Conservation (phyloP, 1,140 invertebrate genomes). For the Babylonia areolata region DNA sequence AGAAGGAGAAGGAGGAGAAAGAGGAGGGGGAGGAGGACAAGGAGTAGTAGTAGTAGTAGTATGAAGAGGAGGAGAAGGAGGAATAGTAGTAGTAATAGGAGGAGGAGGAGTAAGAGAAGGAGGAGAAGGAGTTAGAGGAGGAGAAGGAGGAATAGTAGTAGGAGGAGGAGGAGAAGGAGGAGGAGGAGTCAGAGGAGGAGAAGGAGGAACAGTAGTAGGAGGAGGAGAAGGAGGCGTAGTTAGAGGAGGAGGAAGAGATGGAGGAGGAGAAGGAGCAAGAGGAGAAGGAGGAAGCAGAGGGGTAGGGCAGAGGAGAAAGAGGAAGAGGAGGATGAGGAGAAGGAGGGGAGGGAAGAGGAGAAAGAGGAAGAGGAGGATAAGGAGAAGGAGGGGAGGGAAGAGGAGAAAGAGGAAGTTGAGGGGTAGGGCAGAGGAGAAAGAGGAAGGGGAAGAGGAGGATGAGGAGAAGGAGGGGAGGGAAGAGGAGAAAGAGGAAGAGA, state of each 20-base stretch:
- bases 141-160: background rate
- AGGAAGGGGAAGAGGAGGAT: too few species aligned
- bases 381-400: background rate
- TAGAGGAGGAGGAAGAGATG: too few species aligned
- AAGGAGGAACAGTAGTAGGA: too few species aligned
- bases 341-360: background rate
- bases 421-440: too few species aligned
- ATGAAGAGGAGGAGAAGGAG: background rate
- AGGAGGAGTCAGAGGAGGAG: too few species aligned
- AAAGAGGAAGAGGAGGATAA: background rate
- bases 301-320: background rate
- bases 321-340: background rate
- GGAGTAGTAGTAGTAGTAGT: too few species aligned
- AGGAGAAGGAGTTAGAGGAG: too few species aligned
- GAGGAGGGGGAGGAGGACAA: too few species aligned
- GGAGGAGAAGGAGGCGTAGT: too few species aligned
- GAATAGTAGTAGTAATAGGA: background rate
- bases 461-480: too few species aligned
- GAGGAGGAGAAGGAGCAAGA: background rate
- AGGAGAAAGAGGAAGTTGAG: too few species aligned
- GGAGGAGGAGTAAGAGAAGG: background rate
- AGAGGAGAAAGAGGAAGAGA: too few species aligned
- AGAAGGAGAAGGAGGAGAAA: background rate
- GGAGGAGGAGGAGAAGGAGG: background rate
- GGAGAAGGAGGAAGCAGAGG: background rate